Evolutionary conservation across 2,113 vertebrate genomes (phyloP).

Genomic region (Macrotis lagotis): DNA sequence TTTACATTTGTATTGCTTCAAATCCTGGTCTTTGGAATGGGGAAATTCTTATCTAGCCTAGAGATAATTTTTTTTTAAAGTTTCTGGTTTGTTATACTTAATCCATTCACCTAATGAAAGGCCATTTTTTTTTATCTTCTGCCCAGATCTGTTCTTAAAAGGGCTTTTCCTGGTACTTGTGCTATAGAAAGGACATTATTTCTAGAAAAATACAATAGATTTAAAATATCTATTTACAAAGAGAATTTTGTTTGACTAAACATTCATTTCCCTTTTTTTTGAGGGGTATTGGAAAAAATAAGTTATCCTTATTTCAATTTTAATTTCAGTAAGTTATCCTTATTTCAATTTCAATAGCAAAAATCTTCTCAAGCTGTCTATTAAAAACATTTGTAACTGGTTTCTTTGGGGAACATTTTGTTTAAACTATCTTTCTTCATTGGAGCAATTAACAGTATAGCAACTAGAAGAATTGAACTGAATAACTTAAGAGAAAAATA

Average conservation of each 20-base stretch:
- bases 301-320: not conserved
- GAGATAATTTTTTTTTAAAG: not conserved
- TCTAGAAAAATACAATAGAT: not conserved
- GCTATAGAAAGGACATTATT: not conserved
- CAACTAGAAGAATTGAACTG: not conserved
- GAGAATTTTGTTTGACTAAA: not conserved
- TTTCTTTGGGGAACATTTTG: not conserved
- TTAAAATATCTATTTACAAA: not conserved
- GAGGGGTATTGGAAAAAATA: not conserved
- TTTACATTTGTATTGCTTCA: not conserved
- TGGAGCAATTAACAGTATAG: not conserved
- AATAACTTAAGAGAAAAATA: not conserved
- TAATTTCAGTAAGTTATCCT: not conserved
- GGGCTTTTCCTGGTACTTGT: not conserved
- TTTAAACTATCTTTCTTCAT: not conserved
- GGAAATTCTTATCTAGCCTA: not conserved
- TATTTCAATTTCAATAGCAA: not conserved
- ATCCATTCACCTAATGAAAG: not conserved
- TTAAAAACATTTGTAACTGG: not conserved
- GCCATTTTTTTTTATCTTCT: not conserved
- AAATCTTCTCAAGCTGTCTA: not conserved
- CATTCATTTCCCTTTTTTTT: not conserved
- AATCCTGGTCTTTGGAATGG: not conserved
- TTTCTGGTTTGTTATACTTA: not conserved
- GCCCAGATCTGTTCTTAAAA: not conserved